Base-by-base conservation (phyloP, 2,797 vertebrate species). In the Pseudochaenichthys georgianus region DNA sequence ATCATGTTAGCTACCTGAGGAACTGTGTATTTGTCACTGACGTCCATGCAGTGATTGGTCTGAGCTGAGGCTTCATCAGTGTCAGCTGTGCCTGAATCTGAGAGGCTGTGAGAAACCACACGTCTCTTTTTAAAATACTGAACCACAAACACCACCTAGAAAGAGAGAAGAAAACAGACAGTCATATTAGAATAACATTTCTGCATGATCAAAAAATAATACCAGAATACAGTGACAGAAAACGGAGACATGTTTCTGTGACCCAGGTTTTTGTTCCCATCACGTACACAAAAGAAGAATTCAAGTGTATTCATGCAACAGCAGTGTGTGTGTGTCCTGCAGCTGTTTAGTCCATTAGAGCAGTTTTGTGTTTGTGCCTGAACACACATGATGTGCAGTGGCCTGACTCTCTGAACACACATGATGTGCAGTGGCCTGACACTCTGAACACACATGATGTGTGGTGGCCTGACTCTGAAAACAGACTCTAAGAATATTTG, bases 121-220 rank as follows among this genome's bases (percentile, higher is more conserved):
- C 94, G 93, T 87, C 95, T 95, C 90, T 96, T 96, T 93, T 94
- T 96, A 92, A 98, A 98, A 88, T 96, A 95, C 89, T 97, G 96
- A 81, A 97, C 96, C 92, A 98, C 97, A 81, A 96, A 97, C 67
- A 96, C 94, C 81, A 97, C 97, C 97, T 98, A 87, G n/a, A 10
- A 6, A 45, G 19, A 77, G 8, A 68, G 13, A 70, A 13, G 16
- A 12, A 8, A 2, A 64, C 5, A 58, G 17, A 51, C 34, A 51
- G 42, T 51, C 13, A 57, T 42, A 50, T 9, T 6, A 50, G 11
- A 11, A 43, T 43, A 43, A 7, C 0, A 48, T 52, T 17, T 4
- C 12, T 62, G 3, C 7, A 31, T 38, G 19, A 34, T 11, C 34
- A 38, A 48, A 38, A 42, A 46, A 61, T 6, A 61, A 46, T 28